Evolutionary conservation across 2,113 vertebrate genomes (phyloP).

Genomic region (Cinclus mexicanus): DNA sequence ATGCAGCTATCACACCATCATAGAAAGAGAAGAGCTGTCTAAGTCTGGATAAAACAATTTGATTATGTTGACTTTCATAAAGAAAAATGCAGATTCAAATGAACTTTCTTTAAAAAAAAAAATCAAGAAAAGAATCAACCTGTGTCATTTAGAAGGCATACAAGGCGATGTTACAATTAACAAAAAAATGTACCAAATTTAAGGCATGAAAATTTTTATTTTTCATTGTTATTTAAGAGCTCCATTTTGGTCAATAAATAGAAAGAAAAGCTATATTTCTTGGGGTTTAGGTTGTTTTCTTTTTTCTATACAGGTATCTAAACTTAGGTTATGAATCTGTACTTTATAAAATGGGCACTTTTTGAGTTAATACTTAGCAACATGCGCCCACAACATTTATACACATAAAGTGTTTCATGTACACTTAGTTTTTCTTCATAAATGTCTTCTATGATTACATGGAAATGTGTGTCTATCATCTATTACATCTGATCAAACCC

Average conservation of each 20-base stretch:
- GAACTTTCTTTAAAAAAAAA: neutral
- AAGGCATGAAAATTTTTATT: neutral
- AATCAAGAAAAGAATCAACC: neutral
- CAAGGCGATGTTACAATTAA: neutral
- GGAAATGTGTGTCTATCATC: neutral
- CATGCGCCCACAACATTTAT: neutral
- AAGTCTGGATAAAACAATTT: neutral
- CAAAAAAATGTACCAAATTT: neutral
- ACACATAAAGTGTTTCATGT: neutral
- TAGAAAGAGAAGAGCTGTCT: neutral
- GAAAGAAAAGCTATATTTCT: neutral
- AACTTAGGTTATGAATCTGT: neutral
- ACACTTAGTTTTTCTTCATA: neutral
- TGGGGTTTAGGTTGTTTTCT: accelerated
- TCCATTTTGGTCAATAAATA: neutral
- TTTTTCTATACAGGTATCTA: neutral
- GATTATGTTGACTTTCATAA: neutral
- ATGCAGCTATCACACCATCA: neutral
- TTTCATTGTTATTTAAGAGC: neutral
- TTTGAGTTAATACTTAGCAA: neutral
- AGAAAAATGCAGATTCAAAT: neutral
- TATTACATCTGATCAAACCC: neutral
- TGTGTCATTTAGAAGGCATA: neutral
- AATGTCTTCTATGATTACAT: neutral
- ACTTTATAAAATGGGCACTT: neutral